These are phyloP conservation scores for Bombus picipes DNA, from an alignment of 1,140 invertebrate species.

Conservation along the genomic window DNA sequence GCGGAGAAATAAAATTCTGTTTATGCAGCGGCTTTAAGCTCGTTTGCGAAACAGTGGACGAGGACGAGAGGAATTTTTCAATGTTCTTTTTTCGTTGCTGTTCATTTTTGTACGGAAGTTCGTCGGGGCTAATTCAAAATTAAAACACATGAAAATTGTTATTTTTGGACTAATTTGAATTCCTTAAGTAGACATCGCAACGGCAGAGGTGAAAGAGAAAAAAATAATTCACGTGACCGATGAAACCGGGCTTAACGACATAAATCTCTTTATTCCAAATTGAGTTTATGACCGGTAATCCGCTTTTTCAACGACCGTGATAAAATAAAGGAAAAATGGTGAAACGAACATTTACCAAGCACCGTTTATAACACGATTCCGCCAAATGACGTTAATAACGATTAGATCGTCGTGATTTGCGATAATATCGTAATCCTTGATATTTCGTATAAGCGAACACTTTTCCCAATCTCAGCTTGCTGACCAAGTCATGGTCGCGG, in stretches of 20 bases:
- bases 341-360: too few relatives aligned
- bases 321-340: not conserved
- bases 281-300: slow-evolving; percentile 8
- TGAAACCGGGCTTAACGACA: not conserved
- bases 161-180: not conserved
- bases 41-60: not conserved
- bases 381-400: not conserved
- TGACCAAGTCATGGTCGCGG: not conserved
- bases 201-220: not conserved
- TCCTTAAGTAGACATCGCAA: not conserved
- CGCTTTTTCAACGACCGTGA: not conserved
- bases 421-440: not conserved
- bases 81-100: not conserved
- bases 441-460: not conserved
- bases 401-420: not conserved
- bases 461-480: not conserved
- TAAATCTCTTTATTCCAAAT: slow-evolving; percentile 4
- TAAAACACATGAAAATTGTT: not conserved
- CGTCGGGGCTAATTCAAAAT: not conserved
- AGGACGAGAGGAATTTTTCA: not conserved
- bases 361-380: not conserved
- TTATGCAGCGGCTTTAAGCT: not conserved
- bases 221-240: not conserved
- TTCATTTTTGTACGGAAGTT: not conserved
- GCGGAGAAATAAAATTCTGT: not conserved